Conservation (phyloP, 92 coral and sea anemone species). For the Virgularia gustaviana region DNA sequence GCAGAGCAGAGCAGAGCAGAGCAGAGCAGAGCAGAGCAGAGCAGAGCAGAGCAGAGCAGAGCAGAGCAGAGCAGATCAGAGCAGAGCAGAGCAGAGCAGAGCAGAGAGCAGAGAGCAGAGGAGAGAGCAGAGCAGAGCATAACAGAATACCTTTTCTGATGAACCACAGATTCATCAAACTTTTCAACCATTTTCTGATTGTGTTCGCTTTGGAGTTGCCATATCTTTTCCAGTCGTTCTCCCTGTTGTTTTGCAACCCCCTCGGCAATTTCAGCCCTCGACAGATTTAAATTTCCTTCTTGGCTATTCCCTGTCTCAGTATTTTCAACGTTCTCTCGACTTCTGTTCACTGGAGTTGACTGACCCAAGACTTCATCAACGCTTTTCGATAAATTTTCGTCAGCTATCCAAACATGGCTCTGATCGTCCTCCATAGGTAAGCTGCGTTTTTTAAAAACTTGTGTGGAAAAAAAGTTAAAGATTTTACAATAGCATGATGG, state of each 20-base stretch:
- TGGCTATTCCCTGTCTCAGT: neutral
- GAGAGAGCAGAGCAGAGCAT: neutral
- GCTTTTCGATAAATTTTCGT: neutral
- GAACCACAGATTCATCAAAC: constrained; percentile 24
- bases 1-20: neutral
- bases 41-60: neutral
- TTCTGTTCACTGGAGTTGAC: constrained; percentile 25
- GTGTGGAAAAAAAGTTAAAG: neutral
- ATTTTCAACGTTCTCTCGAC: neutral
- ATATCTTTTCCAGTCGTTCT: constrained; percentile 26
- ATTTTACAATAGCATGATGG: no score
- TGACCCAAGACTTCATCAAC: constrained; percentile 4
- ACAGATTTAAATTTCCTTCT: constrained; percentile 1
- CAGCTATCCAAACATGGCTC: neutral
- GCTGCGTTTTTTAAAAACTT: no score
- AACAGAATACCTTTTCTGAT: constrained; percentile 11
- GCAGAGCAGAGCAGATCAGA: neutral
- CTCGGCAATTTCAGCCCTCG: constrained; percentile 25
- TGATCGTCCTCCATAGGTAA: neutral
- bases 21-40: neutral
- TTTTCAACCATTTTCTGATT: constrained; percentile 25
- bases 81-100: neutral
- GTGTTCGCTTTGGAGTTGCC: constrained; percentile 29
- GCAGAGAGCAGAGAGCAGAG: neutral
- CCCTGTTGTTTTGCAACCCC: constrained; percentile 18